phyloP scores from a whole-genome alignment of 2,113 vertebrate species.

The Tamias sibiricus region DNA sequence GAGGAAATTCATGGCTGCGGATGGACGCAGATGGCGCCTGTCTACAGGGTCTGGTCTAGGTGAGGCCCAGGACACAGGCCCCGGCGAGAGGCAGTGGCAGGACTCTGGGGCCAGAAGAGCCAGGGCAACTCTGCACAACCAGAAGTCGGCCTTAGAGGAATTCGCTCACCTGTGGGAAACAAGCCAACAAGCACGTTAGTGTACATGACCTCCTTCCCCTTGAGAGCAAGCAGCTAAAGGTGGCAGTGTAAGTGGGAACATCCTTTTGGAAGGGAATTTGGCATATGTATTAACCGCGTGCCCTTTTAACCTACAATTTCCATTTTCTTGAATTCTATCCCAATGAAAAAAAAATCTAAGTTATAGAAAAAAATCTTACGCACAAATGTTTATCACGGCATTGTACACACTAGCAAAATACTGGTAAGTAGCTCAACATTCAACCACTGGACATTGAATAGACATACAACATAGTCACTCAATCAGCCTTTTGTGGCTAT shows the following conservation, averaged over 20 bases:
- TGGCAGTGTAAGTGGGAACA: not conserved
- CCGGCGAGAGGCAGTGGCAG: not conserved
- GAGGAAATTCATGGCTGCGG: slow-evolving; percentile 95
- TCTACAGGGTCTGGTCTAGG: not conserved
- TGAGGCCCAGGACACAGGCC: not conserved
- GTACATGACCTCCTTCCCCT: not conserved
- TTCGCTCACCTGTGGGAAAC: slow-evolving; percentile 50
- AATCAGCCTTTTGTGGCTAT: not conserved
- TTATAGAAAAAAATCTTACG: not conserved
- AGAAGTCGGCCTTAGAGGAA: not conserved
- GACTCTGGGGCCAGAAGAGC: not conserved
- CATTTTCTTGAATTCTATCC: slow-evolving; percentile 48
- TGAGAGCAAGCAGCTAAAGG: not conserved
- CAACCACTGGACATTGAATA: not conserved
- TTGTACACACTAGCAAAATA: not conserved
- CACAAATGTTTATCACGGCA: not conserved
- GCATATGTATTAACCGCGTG: not conserved
- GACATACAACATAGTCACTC: not conserved
- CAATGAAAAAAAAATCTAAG: not conserved
- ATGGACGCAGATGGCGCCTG: not conserved
- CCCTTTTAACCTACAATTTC: not conserved
- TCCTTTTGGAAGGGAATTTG: not conserved
- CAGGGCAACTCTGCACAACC: not conserved
- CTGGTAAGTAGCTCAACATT: not conserved
- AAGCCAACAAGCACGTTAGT: slow-evolving; percentile 44